Base-by-base conservation (phyloP, 2,113 vertebrate genomes). In the Podarcis muralis region DNA sequence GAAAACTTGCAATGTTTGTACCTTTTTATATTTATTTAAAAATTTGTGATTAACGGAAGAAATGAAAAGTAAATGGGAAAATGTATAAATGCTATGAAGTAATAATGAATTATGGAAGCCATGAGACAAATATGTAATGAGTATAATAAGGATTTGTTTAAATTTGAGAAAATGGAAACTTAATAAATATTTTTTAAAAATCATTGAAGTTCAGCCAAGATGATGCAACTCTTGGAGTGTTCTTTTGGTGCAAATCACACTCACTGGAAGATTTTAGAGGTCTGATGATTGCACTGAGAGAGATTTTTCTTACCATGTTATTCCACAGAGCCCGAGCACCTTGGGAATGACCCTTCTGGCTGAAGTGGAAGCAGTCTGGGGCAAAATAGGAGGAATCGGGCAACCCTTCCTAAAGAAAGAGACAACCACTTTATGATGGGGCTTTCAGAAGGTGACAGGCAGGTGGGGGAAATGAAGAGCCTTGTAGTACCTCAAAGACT, bases 301-400 rank as follows among this genome's bases (percentile, higher is more conserved):
- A 81, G 2, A 1, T 71, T 79, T 1, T 48, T 1, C 25, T 96
- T 94, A 97, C 97, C 97, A 98, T 96, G 81, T 93, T 98, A 74
- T 95, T 97, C 97, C 97, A 98, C 85, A 98, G 93, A 77, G 27
- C 95, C 0, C 91, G 91, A 43, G 97, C 97, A 68, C 32, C 72
- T 0, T 92, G 95, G 2, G 94, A 94, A 1, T 98, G 97, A 80
- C 86, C 0, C 92, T 97, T 97, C 66, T 90, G 86, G 27, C 93
- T 91, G 88, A 97, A 97, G 91, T 97, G 97, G 87, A 98, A 97
- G 88, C 97, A 98, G 90, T 98, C 97, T 25, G 97, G 97, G 48
- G 97, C 96, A 68, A 98, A 97, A 93, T 85, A 98, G 0, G 97
- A 95, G 20, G 0, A 77, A 87, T 98, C 97, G 0, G 96, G 96